Percentiles rank a stretch among this genome's conserved stretches.
phyloP scores from a whole-genome alignment of 2,113 vertebrate genomes.

The Ia io region DNA sequence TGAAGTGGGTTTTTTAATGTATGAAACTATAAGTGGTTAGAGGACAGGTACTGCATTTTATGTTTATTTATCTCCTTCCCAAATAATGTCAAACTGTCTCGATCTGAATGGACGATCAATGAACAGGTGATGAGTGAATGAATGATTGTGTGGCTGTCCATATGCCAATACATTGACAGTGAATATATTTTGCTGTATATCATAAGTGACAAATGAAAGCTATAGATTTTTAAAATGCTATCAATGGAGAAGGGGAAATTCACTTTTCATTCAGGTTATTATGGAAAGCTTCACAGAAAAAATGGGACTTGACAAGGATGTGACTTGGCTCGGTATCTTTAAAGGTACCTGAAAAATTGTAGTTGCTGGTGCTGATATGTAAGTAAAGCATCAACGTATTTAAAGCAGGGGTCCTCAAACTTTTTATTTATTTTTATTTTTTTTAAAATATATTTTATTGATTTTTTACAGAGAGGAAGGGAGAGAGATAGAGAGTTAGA shows the following conservation, averaged over 20 bases:
- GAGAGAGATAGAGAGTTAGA: too few species aligned
- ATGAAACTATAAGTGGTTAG: neutral
- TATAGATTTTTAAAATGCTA: slow-evolving; percentile 34
- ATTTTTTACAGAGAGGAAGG: too few species aligned
- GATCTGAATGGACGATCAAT: neutral
- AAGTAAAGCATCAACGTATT: slow-evolving; percentile 29
- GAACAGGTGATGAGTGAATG: neutral
- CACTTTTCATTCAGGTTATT: slow-evolving; percentile 2
- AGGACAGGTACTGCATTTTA: neutral
- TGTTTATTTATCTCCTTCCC: neutral
- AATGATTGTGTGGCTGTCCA: neutral
- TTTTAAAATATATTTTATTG: too few species aligned
- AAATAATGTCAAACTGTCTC: neutral
- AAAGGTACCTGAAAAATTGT: slow-evolving; percentile 38
- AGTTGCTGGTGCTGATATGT: slow-evolving; percentile 16
- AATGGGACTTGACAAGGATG: slow-evolving; percentile 6
- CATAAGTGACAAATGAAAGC: neutral
- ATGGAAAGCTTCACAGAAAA: slow-evolving; percentile 32
- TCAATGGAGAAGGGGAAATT: neutral
- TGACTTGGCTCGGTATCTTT: neutral
- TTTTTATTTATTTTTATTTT: too few species aligned
- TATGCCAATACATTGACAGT: neutral
- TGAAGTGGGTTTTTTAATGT: neutral
- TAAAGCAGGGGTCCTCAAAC: too few species aligned
- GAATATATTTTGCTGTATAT: neutral